Base-by-base conservation (phyloP, 2,888 invertebrate genomes). In the Lissocephala sabroskyi region DNA sequence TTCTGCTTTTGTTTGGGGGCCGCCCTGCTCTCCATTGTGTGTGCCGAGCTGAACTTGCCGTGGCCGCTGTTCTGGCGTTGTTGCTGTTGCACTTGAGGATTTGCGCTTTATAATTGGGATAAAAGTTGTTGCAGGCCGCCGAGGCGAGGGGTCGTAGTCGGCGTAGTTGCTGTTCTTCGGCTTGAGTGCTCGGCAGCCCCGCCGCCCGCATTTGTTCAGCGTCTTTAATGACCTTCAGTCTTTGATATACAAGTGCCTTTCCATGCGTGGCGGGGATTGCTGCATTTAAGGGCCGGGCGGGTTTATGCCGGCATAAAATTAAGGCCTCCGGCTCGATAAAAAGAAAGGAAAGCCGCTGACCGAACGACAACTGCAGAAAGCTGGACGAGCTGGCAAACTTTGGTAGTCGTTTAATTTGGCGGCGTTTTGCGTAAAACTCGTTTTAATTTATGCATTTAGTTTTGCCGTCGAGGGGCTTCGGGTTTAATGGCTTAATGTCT, bases 361-460 rank as follows among this genome's bases (percentile, higher is more conserved):
- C 45, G 43, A 26, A 43, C 50, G 49, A 60, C 59, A 53, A 58
- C 53, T 52, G 62, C 50, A 46, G 39, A 45, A 32, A n/a, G n/a
- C n/a, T n/a, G n/a, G n/a, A n/a, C n/a, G n/a, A n/a, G n/a, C 11
- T 17, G n/a, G 14, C 10, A 10, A 28, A 45, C 16, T 35, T 35
- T 35, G 35, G 35, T 16, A 7, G 16, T 7, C 35, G 35, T 16
- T 14, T 35, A 37, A 37, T 26, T 45, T 45, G 16, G 13, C 14
- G 35, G 52, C 37, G 28, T 35, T 56, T 43, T 45, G 47, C 33
- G 40, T 47, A 45, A 42, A 63, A 47, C 49, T 42, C 45, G 40
- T 63, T n/a, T 62, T 76, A 70, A 70, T 70, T 68, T 70, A 76
- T 73, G 68, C 65, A 65, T 77, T 74, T 68, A 76, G 70, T 76